Evolutionary conservation across 2,888 invertebrate species (phyloP).

Genomic region (Ypsolopha scabrella): DNA sequence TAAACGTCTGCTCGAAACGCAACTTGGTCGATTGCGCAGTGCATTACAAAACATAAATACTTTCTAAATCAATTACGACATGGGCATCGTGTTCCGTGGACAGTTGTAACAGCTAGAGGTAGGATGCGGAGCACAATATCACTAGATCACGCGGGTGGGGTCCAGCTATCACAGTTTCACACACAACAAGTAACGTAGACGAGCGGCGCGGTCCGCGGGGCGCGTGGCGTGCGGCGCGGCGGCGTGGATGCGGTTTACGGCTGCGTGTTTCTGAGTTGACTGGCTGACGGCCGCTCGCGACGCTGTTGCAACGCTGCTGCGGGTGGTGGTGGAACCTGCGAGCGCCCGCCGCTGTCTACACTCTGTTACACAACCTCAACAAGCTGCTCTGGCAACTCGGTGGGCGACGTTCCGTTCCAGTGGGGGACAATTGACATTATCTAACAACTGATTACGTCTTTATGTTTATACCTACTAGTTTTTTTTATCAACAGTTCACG

Average conservation of each 20-base stretch:
- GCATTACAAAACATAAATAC: neutral
- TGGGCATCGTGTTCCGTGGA: neutral
- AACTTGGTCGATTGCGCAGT: too few relatives aligned
- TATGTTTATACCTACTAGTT: too few relatives aligned
- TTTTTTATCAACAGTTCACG: too few relatives aligned
- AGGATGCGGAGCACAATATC: neutral
- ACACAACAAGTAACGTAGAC: neutral
- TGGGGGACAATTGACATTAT: too few relatives aligned
- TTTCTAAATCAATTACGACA: neutral
- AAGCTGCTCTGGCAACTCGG: neutral
- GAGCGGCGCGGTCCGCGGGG: neutral
- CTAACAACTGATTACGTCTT: too few relatives aligned
- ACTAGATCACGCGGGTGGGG: neutral
- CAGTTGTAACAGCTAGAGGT: neutral
- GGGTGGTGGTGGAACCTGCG: constrained; percentile 14
- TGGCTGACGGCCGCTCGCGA: constrained; percentile 30
- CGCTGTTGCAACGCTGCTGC: constrained; percentile 48
- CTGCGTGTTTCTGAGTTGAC: constrained; percentile 10
- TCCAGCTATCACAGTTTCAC: neutral
- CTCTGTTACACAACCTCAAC: constrained; percentile 37
- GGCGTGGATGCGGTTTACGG: constrained; percentile 1
- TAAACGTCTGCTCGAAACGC: too few relatives aligned
- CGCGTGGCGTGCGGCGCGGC: neutral
- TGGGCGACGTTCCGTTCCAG: too few relatives aligned
- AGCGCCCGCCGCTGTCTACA: constrained; percentile 22